These are phyloP conservation scores for Hedya salicella DNA, from an alignment of 2,888 invertebrate genomes.

Conservation along the genomic window DNA sequence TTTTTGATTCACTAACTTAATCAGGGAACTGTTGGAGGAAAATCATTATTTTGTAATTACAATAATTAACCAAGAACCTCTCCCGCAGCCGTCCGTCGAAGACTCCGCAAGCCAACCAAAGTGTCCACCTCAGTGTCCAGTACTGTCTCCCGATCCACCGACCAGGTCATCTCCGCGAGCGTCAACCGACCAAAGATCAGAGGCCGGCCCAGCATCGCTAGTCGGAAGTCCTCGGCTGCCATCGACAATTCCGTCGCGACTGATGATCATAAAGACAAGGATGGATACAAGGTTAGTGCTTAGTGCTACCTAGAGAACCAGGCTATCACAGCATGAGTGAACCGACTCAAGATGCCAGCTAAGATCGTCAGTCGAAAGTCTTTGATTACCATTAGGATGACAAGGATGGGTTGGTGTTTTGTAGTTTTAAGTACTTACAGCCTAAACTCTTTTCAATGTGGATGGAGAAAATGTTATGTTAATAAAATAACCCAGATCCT, in stretches of 20 bases:
- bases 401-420: too few species aligned
- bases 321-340: too few species aligned
- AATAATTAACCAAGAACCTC: conserved; percentile 4
- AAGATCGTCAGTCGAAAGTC: too few species aligned
- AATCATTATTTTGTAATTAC: too few species aligned
- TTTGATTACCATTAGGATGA: too few species aligned
- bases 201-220: conserved; percentile 84
- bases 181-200: conserved; percentile 88
- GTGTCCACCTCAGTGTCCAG: conserved; percentile 85
- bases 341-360: too few species aligned
- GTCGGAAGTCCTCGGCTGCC: conserved; percentile 82
- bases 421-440: too few species aligned
- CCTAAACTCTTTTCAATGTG: too few species aligned
- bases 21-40: too few species aligned
- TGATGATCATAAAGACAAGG: conserved; percentile 87
- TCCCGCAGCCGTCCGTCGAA: conserved; percentile 86
- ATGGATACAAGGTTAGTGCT: conserved; percentile 87
- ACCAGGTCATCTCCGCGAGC: conserved; percentile 77
- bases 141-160: conserved; percentile 87
- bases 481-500: too few species aligned
- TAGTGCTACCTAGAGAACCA: not conserved
- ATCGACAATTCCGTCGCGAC: conserved; percentile 83
- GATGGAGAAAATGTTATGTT: too few species aligned
- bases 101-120: conserved; percentile 88
- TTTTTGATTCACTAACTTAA: too few species aligned